These are phyloP conservation scores for Coreoperca whiteheadi DNA, from an alignment of 2,113 vertebrate genomes.

Conservation along the genomic window DNA sequence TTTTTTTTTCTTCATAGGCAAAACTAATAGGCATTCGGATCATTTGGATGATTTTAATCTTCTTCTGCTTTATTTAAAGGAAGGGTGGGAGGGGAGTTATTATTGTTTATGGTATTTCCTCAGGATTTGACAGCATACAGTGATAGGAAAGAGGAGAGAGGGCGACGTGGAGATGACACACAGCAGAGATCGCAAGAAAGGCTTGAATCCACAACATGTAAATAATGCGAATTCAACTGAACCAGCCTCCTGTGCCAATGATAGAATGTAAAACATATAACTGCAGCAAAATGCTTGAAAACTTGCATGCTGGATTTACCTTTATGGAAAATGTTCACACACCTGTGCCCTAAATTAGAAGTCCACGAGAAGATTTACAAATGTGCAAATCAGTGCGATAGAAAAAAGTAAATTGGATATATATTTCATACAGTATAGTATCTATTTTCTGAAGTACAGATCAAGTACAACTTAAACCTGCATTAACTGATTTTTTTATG, in stretches of 20 bases:
- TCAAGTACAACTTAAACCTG: background rate
- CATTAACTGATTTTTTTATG: background rate
- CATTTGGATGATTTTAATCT: conserved; percentile 53
- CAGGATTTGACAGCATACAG: conserved; percentile 26
- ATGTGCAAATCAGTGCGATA: background rate
- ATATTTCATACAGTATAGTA: background rate
- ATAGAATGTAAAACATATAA: conserved; percentile 26
- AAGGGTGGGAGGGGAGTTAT: conserved; percentile 31
- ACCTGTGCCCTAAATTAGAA: conserved; percentile 7
- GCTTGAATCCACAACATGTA: conserved; percentile 6
- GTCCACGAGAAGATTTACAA: background rate
- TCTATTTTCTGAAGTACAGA: background rate
- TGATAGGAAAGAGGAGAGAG: conserved; percentile 30
- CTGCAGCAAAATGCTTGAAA: conserved; percentile 8
- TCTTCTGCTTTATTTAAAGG: conserved; percentile 29
- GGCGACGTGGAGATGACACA: conserved; percentile 19
- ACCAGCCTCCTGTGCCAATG: background rate
- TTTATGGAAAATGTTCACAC: background rate
- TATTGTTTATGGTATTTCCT: conserved; percentile 42
- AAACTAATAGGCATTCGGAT: conserved; percentile 45
- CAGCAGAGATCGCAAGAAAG: conserved; percentile 1
- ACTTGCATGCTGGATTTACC: background rate
- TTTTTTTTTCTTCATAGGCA: conserved; percentile 31
- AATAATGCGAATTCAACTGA: conserved; percentile 17
- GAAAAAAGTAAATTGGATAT: background rate